A percentile compares a stretch with the other conserved stretches of the same genome.
Evolutionary conservation across 2,797 vertebrate species (phyloP).

Genomic region (Harpagifer antarcticus): DNA sequence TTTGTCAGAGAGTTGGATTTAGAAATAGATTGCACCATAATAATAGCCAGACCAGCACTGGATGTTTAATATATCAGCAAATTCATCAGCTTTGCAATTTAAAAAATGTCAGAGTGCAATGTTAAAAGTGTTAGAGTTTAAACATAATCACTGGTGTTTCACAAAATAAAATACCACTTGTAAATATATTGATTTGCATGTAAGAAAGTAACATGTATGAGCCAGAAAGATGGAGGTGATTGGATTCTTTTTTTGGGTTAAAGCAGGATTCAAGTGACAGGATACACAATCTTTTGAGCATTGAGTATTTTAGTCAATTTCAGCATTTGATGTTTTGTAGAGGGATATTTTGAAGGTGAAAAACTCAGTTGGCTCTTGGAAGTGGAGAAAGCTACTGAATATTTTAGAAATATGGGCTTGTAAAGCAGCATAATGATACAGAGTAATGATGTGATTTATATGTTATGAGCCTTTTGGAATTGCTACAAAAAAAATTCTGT

Average conservation of each 20-base stretch:
- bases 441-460: neutral
- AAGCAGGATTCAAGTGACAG: neutral
- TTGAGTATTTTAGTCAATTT: slow-evolving; percentile 6
- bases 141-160: neutral
- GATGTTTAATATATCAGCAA: neutral
- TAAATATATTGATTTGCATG: slow-evolving; percentile 18
- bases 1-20: neutral
- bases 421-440: neutral
- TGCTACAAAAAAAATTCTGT: neutral
- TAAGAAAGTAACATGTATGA: slow-evolving; percentile 1
- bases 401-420: neutral
- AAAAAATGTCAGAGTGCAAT: neutral
- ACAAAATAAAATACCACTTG: neutral
- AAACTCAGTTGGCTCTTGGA: slow-evolving; percentile 8
- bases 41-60: neutral
- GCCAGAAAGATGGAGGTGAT: neutral
- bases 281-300: neutral
- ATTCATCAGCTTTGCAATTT: neutral
- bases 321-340: neutral
- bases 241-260: neutral
- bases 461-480: neutral
- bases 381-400: slow-evolving; percentile 1
- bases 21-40: neutral
- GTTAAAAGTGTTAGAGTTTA: too few relatives aligned
- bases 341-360: slow-evolving; percentile 5